Percentiles rank a stretch among this genome's conserved stretches.
Evolutionary conservation across 2,797 vertebrate genomes (phyloP).

Genomic region (Astyanax mexicanus): DNA sequence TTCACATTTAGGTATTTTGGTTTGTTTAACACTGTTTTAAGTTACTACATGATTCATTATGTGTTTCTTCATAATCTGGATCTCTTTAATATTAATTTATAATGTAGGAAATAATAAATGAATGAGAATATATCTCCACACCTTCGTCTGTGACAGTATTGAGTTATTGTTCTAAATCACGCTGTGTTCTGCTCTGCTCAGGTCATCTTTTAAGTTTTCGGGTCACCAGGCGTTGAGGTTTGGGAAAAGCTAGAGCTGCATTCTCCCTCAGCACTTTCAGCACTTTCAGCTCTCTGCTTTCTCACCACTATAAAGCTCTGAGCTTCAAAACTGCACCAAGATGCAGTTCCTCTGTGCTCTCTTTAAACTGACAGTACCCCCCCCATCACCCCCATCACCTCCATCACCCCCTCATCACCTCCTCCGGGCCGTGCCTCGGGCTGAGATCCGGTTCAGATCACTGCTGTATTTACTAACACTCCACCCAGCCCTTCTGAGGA

Average conservation of each 20-base stretch:
- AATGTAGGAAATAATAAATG: too few species aligned
- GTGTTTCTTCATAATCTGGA: too few species aligned
- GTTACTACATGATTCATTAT: too few species aligned
- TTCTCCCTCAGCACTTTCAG: constrained; percentile 20
- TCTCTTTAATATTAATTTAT: too few species aligned
- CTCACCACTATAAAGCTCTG: constrained; percentile 25
- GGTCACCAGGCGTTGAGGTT: not conserved
- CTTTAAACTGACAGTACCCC: constrained; percentile 12
- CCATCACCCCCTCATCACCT: too few species aligned
- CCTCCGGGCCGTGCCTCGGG: not conserved
- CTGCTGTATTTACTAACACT: constrained; percentile 35
- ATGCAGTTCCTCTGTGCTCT: constrained; percentile 20
- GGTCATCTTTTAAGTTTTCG: constrained; percentile 11
- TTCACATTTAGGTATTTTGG: too few species aligned
- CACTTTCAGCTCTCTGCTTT: constrained; percentile 6
- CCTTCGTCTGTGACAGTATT: too few species aligned
- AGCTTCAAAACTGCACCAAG: constrained; percentile 32
- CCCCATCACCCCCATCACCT: too few species aligned
- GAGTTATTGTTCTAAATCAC: too few species aligned
- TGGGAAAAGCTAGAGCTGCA: constrained; percentile 7
- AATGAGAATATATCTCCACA: too few species aligned
- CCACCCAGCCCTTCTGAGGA: constrained; percentile 31
- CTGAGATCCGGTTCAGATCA: constrained; percentile 33
- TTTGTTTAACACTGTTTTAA: too few species aligned
- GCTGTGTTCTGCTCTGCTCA: not conserved